Base-by-base conservation (phyloP, 2,797 vertebrate genomes). In the Amphiprion clarkii region DNA sequence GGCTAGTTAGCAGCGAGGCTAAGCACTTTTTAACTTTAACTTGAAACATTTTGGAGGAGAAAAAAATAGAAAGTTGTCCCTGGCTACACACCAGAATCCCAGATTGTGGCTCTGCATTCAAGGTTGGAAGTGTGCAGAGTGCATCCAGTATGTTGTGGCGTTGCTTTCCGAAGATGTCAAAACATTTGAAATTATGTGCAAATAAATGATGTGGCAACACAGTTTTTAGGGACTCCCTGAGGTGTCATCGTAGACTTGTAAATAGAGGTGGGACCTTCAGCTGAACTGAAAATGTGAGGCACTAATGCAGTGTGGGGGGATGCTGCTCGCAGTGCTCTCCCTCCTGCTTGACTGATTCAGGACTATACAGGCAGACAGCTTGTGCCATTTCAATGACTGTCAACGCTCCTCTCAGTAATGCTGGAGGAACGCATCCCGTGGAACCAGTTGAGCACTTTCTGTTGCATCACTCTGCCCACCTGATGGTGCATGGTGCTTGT, bases 361-460 rank as follows among this genome's bases (percentile, higher is more conserved):
- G 67, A 87, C 89, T 83, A 85, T 76, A 86, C 88, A 73, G 84
- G 58, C 87, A 69, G 86, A 84, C 85, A 82, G 84, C 84, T 85
- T 82, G 81, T 92, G 91, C 81, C 86, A 82, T 90, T 87, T 88
- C 88, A 72, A 69, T 87, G 84, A 84, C 74, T 87, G 87, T 92
- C 89, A 87, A 44, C 60, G 64, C 82, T 82, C n/a, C 80, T 83
- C 71, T 82, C 74, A 51, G 78, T 84, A 82, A 87, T 74, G 86
- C 87, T 57, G 55, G 48, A 84, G 90, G 85, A 91, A 89, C 76
- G 76, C 85, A 81, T 87, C 85, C 79, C 16, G 89, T 79, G 74
- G 90, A 93, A 93, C 92, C 90, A 91, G 93, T 91, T 84, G 87
- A 90, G 86, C 90, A 81, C 82, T 87, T 79, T 88, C 74, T 85